Conservation (phyloP, 2,888 invertebrate species). For the Melinopterus prodromus region DNA sequence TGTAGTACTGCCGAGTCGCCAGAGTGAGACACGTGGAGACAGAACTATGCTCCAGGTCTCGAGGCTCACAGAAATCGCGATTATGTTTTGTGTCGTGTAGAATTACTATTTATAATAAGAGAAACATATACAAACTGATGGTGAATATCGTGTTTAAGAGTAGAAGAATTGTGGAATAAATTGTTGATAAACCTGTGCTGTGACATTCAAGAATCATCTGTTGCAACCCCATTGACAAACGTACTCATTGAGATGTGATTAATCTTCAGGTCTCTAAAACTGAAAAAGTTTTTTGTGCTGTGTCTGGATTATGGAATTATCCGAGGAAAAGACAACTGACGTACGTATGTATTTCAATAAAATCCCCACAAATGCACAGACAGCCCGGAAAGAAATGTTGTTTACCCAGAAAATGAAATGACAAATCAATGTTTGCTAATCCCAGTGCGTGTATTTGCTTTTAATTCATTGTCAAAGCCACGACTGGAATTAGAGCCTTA, state of each 20-base stretch:
- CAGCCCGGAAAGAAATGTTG: not conserved
- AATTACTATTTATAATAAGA: not conserved
- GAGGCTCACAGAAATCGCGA: slow-evolving; percentile 7
- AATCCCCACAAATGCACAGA: not conserved
- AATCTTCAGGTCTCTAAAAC: too few relatives aligned
- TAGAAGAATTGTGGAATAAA: not conserved
- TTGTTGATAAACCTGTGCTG: slow-evolving; percentile 10
- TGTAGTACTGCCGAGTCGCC: slow-evolving; percentile 54
- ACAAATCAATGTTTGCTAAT: not conserved
- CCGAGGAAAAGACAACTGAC: too few relatives aligned
- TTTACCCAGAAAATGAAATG: not conserved
- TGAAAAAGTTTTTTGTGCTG: too few relatives aligned
- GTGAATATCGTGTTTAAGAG: not conserved
- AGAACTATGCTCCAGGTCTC: slow-evolving; percentile 27
- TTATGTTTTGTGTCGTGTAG: not conserved
- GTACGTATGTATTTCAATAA: too few relatives aligned
- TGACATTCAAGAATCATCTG: slow-evolving; percentile 21
- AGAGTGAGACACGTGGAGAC: slow-evolving; percentile 54
- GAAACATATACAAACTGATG: not conserved
- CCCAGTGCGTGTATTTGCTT: too few relatives aligned
- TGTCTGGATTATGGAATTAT: too few relatives aligned
- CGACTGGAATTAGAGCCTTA: too few relatives aligned
- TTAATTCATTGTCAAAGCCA: too few relatives aligned
- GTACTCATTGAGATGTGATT: not conserved
- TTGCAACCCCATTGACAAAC: slow-evolving; percentile 11